These are phyloP conservation scores for Parapristionchus giblindavisi DNA, from an alignment of 2,888 invertebrate genomes.

Conservation along the genomic window DNA sequence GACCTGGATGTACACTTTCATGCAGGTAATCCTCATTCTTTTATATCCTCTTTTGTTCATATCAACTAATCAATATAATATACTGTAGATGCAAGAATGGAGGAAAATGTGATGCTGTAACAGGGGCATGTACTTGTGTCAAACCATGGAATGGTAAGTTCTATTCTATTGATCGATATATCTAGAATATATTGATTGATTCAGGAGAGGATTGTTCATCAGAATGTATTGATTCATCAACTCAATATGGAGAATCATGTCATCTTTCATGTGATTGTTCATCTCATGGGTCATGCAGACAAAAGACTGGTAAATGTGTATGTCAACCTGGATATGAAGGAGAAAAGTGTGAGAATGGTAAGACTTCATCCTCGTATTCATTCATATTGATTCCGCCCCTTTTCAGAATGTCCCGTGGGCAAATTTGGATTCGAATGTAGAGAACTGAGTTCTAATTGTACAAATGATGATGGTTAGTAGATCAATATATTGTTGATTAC, in stretches of 20 bases:
- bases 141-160: conserved; percentile 20
- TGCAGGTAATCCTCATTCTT: conserved; percentile 42
- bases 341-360: conserved; percentile 56
- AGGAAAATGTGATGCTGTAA: conserved; percentile 47
- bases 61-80: too few relatives aligned
- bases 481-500: too few relatives aligned
- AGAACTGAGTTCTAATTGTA: conserved; percentile 52
- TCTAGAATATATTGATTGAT: conserved; percentile 1
- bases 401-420: conserved; percentile 52
- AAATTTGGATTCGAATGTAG: conserved; percentile 57
- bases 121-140: conserved; percentile 56
- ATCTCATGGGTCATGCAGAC: conserved; percentile 37
- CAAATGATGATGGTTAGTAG: conserved; percentile 38
- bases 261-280: conserved; percentile 31
- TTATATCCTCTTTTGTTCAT: neutral
- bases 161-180: neutral
- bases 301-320: conserved; percentile 56
- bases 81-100: conserved; percentile 57
- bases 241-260: conserved; percentile 51
- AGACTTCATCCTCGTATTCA: conserved; percentile 15
- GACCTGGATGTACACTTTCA: conserved; percentile 53
- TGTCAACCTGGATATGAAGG: conserved; percentile 55
- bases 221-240: conserved; percentile 41
- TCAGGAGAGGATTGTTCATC: conserved; percentile 52
- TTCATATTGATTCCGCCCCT: neutral